phyloP scores from a whole-genome alignment of 2,888 invertebrate genomes.

The Dasypogon diadema region DNA sequence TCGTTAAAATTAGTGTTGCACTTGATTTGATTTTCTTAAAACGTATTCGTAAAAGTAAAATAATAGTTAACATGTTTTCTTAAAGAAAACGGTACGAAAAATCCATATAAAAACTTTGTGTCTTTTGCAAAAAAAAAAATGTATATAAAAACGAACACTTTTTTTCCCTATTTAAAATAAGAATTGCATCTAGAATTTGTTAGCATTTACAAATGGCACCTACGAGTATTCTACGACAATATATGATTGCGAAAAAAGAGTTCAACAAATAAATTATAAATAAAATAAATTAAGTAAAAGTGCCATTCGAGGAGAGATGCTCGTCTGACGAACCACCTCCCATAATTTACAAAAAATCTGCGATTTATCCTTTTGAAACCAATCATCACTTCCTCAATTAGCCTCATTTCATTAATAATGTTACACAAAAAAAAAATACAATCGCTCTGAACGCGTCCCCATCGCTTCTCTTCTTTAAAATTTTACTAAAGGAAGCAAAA shows the following conservation, averaged over 20 bases:
- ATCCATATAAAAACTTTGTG: constrained; percentile 12
- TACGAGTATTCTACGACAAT: constrained; percentile 28
- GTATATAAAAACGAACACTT: constrained; percentile 34
- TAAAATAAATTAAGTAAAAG: constrained; percentile 54
- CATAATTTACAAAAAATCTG: constrained; percentile 23
- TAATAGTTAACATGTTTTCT: constrained; percentile 43
- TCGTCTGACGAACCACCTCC: constrained; percentile 31
- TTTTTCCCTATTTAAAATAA: constrained; percentile 35
- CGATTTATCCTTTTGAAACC: constrained; percentile 7
- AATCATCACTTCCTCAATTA: constrained; percentile 26
- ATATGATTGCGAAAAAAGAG: constrained; percentile 26
- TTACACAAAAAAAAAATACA: not conserved
- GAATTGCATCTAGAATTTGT: constrained; percentile 40
- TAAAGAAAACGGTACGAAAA: constrained; percentile 26
- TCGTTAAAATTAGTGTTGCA: constrained; percentile 59
- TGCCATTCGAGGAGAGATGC: constrained; percentile 53
- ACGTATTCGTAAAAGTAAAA: constrained; percentile 8
- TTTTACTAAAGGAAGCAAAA: not conserved
- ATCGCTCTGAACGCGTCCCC: constrained; percentile 10
- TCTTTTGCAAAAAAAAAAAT: constrained; percentile 20
- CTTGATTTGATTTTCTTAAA: constrained; percentile 55
- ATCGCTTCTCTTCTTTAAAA: not conserved
- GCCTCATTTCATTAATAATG: constrained; percentile 38
- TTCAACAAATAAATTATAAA: constrained; percentile 35
- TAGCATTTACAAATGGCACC: constrained; percentile 51